A percentile compares a stretch with the other conserved stretches of the same genome.
phyloP scores from a whole-genome alignment of 1,140 invertebrate species.

The Platorchestia sp. region DNA sequence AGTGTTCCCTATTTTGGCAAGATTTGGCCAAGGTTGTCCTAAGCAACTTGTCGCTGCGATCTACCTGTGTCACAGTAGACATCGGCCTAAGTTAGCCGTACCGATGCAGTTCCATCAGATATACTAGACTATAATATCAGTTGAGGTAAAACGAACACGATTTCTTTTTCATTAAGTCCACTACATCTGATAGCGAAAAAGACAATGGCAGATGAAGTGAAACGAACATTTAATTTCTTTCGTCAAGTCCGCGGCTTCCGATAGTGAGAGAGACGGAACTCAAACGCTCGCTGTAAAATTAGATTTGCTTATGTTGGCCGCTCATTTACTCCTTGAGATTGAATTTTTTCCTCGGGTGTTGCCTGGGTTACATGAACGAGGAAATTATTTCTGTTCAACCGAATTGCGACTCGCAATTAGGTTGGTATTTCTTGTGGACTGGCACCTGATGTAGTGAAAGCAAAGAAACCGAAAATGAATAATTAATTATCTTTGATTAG shows the following conservation, averaged over 20 bases:
- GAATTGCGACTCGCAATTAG: neutral
- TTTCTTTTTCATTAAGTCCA: neutral
- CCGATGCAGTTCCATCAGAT: too few species aligned
- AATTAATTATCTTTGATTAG: too few species aligned
- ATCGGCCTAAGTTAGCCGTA: too few species aligned
- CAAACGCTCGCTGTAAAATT: neutral
- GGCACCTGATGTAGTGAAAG: neutral
- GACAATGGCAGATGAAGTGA: neutral
- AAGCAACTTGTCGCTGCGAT: too few species aligned
- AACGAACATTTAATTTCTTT: neutral
- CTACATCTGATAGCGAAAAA: neutral
- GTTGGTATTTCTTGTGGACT: neutral
- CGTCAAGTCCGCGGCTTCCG: neutral
- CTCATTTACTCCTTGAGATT: neutral
- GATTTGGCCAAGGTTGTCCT: too few species aligned
- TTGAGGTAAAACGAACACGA: too few species aligned
- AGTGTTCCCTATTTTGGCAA: too few species aligned
- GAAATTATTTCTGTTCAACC: neutral
- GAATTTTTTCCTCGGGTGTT: neutral
- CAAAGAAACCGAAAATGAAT: too few species aligned
- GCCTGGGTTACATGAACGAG: neutral
- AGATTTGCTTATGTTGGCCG: neutral
- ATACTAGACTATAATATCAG: too few species aligned
- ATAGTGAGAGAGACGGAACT: neutral
- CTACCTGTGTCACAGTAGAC: too few species aligned